Percentiles rank a stretch among this genome's conserved stretches.
Conservation (phyloP, 2,888 invertebrate genomes). For the Lydus trimaculatus region DNA sequence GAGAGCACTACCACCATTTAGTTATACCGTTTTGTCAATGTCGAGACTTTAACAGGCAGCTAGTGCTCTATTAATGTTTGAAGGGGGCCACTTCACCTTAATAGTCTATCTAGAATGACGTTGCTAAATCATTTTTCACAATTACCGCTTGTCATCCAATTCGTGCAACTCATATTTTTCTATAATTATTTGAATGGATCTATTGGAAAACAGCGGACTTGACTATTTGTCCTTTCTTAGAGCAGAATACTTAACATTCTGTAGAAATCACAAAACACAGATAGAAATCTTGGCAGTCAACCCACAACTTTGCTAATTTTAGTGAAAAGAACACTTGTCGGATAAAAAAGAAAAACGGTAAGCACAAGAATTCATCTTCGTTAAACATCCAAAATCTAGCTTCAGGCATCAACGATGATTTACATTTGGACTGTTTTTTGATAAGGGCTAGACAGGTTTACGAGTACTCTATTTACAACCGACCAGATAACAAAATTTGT, state of each 20-base stretch:
- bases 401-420: constrained; percentile 9
- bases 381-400: constrained; percentile 3
- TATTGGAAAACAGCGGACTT: no score
- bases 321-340: background rate
- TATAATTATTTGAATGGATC: no score
- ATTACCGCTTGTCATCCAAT: background rate
- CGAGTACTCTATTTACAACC: background rate
- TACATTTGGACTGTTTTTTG: constrained; percentile 9
- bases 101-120: constrained; percentile 39
- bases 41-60: constrained; percentile 53
- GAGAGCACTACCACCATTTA: constrained; percentile 53
- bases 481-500: background rate
- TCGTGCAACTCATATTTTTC: background rate
- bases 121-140: constrained; percentile 39
- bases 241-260: background rate
- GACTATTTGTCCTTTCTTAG: no score
- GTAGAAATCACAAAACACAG: background rate
- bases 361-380: constrained; percentile 12
- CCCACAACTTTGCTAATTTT: background rate
- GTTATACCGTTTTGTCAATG: constrained; percentile 55
- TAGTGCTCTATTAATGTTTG: constrained; percentile 43
- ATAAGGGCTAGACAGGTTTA: constrained; percentile 13
- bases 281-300: background rate
- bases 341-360: background rate
- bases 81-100: constrained; percentile 42